phyloP scores from a whole-genome alignment of 2,113 vertebrate species.

The Glaucidium brasilianum region DNA sequence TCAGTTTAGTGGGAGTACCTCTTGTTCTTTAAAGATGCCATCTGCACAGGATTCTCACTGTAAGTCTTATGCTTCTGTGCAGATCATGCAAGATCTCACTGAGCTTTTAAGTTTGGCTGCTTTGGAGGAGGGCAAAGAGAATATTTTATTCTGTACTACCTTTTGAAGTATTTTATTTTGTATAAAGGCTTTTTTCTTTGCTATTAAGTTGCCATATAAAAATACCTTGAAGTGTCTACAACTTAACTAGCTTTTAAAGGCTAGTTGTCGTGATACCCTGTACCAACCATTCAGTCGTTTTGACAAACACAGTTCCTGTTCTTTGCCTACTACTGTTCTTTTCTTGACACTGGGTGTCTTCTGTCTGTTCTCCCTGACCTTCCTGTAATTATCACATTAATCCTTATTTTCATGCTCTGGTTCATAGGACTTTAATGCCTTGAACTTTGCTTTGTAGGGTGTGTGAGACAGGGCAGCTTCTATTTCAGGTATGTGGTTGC shows the following conservation, averaged over 20 bases:
- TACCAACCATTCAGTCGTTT: neutral
- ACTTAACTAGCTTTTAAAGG: neutral
- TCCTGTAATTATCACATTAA: neutral
- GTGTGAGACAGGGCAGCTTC: neutral
- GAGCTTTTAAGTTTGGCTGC: constrained; percentile 40
- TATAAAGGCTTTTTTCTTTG: neutral
- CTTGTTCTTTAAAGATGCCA: constrained; percentile 58
- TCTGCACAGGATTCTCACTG: constrained; percentile 58
- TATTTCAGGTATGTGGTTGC: neutral
- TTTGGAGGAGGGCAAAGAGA: constrained; percentile 40
- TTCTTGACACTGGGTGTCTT: neutral
- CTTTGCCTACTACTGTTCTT: neutral
- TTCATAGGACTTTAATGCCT: neutral
- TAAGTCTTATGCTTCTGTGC: constrained; percentile 20
- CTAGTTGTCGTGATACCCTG: rapidly evolving
- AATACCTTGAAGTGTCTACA: neutral
- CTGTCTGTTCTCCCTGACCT: neutral
- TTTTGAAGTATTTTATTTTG: constrained; percentile 10
- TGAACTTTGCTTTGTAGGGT: neutral
- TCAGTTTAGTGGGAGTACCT: constrained; percentile 67
- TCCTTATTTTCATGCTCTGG: neutral
- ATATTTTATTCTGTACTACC: constrained; percentile 18
- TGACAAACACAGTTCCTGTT: neutral
- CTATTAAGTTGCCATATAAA: neutral
- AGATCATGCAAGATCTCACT: neutral